A percentile compares a stretch with the other conserved stretches of the same genome.
phyloP scores from a whole-genome alignment of 2,888 invertebrate genomes.

The Stictocephala bisonia region DNA sequence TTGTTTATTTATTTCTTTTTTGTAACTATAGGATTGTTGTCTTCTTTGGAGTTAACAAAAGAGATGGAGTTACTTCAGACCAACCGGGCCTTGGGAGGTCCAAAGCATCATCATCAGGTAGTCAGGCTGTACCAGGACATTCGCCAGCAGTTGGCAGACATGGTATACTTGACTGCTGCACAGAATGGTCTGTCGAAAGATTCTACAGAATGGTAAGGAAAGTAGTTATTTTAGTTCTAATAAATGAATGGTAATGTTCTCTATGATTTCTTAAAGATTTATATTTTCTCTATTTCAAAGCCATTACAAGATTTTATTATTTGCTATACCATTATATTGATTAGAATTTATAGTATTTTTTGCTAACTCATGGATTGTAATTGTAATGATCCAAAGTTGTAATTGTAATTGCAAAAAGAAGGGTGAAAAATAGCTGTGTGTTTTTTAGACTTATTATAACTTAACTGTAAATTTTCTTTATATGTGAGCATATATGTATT shows the following conservation, averaged over 20 bases:
- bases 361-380: no score
- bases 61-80: conserved; percentile 83
- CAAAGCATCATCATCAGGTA: conserved; percentile 84
- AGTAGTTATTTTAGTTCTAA: conserved; percentile 1
- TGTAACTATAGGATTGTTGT: conserved; percentile 22
- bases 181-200: conserved; percentile 80
- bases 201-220: conserved; percentile 69
- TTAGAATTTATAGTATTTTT: no score
- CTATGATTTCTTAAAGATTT: background rate
- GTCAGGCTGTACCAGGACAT: conserved; percentile 78
- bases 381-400: no score
- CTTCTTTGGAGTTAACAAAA: conserved; percentile 69
- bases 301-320: background rate
- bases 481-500: no score
- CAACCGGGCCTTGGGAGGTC: conserved; percentile 90
- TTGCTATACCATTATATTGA: no score
- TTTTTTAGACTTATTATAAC: no score
- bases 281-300: no score
- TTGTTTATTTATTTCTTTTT: conserved; percentile 18
- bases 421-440: no score
- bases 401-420: no score
- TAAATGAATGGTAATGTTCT: background rate
- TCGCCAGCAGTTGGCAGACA: conserved; percentile 77
- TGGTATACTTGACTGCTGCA: conserved; percentile 80
- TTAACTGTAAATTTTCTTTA: no score